Evolutionary conservation across 1,140 invertebrate species (phyloP).

Genomic region (Caenorhabditis brenneri): DNA sequence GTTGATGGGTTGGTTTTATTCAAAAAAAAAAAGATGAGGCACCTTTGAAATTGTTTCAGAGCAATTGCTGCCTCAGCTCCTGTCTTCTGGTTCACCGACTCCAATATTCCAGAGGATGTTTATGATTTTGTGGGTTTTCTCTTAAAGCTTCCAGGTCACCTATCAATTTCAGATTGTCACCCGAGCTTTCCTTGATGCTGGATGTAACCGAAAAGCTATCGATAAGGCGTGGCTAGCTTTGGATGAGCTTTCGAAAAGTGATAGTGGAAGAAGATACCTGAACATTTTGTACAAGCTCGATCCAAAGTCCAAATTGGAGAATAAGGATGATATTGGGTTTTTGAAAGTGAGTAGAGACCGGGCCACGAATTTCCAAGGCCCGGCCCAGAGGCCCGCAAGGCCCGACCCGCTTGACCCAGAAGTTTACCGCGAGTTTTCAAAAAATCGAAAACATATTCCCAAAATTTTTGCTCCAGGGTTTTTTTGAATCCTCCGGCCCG

Average conservation of each 20-base stretch:
- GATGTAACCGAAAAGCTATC: slow-evolving; percentile 75
- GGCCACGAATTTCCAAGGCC: too few species aligned
- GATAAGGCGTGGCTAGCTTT: slow-evolving; percentile 58
- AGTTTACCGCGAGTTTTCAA: too few species aligned
- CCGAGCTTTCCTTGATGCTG: slow-evolving; percentile 72
- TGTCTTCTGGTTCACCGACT: slow-evolving; percentile 83
- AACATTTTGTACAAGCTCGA: slow-evolving; percentile 64
- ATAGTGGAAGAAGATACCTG: slow-evolving; percentile 62
- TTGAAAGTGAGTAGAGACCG: slow-evolving; percentile 7
- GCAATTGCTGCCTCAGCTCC: slow-evolving; percentile 93
- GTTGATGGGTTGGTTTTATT: slow-evolving; percentile 78
- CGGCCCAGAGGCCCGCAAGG: too few species aligned
- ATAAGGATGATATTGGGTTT: slow-evolving; percentile 55
- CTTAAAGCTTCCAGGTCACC: not conserved
- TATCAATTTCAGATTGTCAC: slow-evolving; percentile 45
- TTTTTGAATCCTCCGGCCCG: too few species aligned
- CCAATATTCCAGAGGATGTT: slow-evolving; percentile 80
- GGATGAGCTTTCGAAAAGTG: slow-evolving; percentile 61
- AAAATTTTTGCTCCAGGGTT: too few species aligned
- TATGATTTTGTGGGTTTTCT: slow-evolving; percentile 74
- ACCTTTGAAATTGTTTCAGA: slow-evolving; percentile 75
- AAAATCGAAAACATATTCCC: too few species aligned
- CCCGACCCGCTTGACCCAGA: too few species aligned
- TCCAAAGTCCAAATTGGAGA: slow-evolving; percentile 54
- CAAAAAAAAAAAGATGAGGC: not conserved